phyloP scores from a whole-genome alignment of 2,888 invertebrate genomes.

The Drosophila monieri region DNA sequence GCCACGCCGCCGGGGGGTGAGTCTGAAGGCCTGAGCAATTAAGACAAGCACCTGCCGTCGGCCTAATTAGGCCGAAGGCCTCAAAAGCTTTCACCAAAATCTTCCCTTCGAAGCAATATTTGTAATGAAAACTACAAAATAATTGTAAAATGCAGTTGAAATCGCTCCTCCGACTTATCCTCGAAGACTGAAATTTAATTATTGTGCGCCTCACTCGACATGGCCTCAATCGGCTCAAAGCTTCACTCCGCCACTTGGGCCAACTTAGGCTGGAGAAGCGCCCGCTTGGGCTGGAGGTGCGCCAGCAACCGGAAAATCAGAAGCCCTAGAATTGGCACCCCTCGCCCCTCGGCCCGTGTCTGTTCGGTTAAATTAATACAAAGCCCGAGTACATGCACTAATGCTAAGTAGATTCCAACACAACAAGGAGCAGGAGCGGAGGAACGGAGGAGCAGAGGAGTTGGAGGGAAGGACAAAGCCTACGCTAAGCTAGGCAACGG shows the following conservation, averaged over 20 bases:
- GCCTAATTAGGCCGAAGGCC: constrained; percentile 29
- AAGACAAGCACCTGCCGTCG: constrained; percentile 10
- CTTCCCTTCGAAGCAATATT: neutral
- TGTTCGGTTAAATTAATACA: constrained; percentile 78
- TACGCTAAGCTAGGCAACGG: constrained; percentile 65
- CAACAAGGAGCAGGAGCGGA: constrained; percentile 19
- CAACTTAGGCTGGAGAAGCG: neutral
- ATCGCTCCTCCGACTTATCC: constrained; percentile 27
- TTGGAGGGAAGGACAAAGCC: constrained; percentile 47
- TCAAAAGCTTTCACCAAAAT: neutral
- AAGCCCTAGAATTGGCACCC: constrained; percentile 15
- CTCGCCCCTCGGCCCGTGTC: constrained; percentile 26
- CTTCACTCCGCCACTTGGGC: constrained; percentile 40
- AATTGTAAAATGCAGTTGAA: neutral
- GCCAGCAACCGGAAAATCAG: constrained; percentile 3
- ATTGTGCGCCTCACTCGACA: constrained; percentile 22
- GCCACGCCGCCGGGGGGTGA: constrained; percentile 4
- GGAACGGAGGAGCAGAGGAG: too few relatives aligned
- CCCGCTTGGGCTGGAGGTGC: constrained; percentile 12
- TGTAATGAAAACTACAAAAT: neutral
- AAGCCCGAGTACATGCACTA: constrained; percentile 65
- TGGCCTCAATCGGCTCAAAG: constrained; percentile 35
- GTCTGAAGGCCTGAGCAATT: constrained; percentile 29
- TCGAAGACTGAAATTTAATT: constrained; percentile 43
- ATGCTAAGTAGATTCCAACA: constrained; percentile 65